Conservation (phyloP, 2,888 invertebrate genomes). For the Tetanocera ferruginea region DNA sequence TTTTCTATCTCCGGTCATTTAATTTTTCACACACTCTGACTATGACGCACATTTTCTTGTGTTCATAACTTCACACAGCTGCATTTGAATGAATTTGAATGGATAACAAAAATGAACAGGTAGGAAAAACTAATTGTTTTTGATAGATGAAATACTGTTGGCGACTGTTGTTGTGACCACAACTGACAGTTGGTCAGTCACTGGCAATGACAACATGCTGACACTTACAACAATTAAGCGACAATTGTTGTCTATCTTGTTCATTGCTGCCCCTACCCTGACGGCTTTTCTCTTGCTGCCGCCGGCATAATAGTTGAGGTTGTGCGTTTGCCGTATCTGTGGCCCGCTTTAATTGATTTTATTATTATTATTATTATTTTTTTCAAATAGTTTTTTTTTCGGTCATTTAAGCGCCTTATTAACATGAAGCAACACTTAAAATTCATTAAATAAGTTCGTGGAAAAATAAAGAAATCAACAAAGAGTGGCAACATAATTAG, state of each 20-base stretch:
- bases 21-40: too few relatives aligned
- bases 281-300: neutral
- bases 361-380: conserved; percentile 16
- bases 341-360: conserved; percentile 33
- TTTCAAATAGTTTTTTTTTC: conserved; percentile 7
- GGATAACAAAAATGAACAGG: neutral
- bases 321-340: neutral
- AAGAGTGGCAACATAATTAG: conserved; percentile 22
- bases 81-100: neutral
- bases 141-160: conserved; percentile 1
- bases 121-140: neutral
- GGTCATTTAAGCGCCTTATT: conserved; percentile 30
- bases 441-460: conserved; percentile 25
- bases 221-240: conserved; percentile 16
- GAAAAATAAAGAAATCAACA: conserved; percentile 6
- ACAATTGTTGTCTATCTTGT: conserved; percentile 12
- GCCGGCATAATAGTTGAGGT: neutral
- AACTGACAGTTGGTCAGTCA: neutral
- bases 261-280: neutral
- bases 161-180: neutral
- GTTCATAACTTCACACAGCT: neutral
- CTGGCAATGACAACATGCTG: conserved; percentile 7
- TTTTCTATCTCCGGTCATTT: too few relatives aligned
- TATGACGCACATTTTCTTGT: conserved; percentile 6
- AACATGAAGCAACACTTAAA: conserved; percentile 24